Evolutionary conservation across 1,140 invertebrate species (phyloP), one percentile per base, ranked within the genome.

Genomic region (Conopomorpha cramerella): DNA sequence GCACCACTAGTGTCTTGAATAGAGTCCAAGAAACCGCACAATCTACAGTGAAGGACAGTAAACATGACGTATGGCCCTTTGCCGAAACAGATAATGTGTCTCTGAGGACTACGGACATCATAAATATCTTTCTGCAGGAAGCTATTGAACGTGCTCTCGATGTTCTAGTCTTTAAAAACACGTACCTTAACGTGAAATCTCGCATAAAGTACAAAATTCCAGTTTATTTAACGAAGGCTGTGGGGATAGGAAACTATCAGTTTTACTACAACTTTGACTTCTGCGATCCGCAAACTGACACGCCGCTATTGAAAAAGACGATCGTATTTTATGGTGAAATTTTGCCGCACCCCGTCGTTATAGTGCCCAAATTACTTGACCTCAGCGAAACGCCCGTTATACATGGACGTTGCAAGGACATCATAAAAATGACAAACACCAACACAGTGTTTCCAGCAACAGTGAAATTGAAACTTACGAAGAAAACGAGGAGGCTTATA

Each of bases 211-310:
- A 18, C 17, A 43, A 41, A 18, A 46, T 59, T 30, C 15, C 39
- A 12, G 48, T 67, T 12, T 44, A 53, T 35, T 63, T 71, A 26
- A 54, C 43, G 10, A 67, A 67, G 52, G 31, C 43, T 6, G 53
- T 62, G 39, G 39, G 51, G 16, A 47, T 58, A 19, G 70, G 70
- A 6, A 49, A 36, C 25, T 61, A 74, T 46, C 58, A 74, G 12
- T 39, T 42, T 34, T 59, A 51, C 30, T 74, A 62, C 33, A 46
- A 67, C 34, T 40, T 70, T 13, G 38, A 58, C 33, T 62, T 67
- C 37, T 52, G 36, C 28, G 47, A 65, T 25, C 26, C 46, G 10
- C 10, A 44, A 14, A 54, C 51, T 2, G 38, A 62, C 17, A 34
- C 45, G 12, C 17, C 53, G 25, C 32, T 59, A 11, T 29, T 52